A percentile compares a stretch with the other conserved stretches of the same genome.
These are phyloP conservation scores for Cybosia mesomella DNA, from an alignment of 2,888 invertebrate genomes.

Conservation along the genomic window DNA sequence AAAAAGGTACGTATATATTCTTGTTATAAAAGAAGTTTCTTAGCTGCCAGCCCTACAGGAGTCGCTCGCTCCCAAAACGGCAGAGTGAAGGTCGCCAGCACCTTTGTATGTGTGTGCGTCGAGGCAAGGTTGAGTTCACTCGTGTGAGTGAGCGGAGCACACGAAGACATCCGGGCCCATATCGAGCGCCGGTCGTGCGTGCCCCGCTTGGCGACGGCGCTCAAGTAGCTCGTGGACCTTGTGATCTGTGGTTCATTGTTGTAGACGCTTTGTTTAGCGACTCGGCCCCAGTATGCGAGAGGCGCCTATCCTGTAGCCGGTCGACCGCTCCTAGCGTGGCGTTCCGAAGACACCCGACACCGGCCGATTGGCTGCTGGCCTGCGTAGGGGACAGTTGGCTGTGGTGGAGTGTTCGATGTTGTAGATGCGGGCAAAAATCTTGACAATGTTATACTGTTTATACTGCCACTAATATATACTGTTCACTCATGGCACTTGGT, in stretches of 20 bases:
- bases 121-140: not conserved
- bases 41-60: constrained; percentile 6
- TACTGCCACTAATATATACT: too few relatives aligned
- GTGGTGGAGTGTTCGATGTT: too few relatives aligned
- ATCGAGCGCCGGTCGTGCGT: not conserved
- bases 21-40: not conserved
- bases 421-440: too few relatives aligned
- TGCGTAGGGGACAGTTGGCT: too few relatives aligned
- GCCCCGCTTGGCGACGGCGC: not conserved
- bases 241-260: not conserved
- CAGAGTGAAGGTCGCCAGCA: constrained; percentile 2
- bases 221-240: not conserved
- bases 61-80: not conserved
- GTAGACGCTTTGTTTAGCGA: not conserved
- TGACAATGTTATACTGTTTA: too few relatives aligned
- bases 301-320: too few relatives aligned
- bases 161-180: not conserved
- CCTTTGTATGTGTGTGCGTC: not conserved
- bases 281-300: too few relatives aligned
- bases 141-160: not conserved
- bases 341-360: too few relatives aligned
- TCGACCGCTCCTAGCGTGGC: too few relatives aligned
- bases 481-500: too few relatives aligned
- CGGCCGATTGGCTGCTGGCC: too few relatives aligned
- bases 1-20: not conserved